Conservation (phyloP, 2,797 vertebrate genomes). For the Coregonus suidteri region DNA sequence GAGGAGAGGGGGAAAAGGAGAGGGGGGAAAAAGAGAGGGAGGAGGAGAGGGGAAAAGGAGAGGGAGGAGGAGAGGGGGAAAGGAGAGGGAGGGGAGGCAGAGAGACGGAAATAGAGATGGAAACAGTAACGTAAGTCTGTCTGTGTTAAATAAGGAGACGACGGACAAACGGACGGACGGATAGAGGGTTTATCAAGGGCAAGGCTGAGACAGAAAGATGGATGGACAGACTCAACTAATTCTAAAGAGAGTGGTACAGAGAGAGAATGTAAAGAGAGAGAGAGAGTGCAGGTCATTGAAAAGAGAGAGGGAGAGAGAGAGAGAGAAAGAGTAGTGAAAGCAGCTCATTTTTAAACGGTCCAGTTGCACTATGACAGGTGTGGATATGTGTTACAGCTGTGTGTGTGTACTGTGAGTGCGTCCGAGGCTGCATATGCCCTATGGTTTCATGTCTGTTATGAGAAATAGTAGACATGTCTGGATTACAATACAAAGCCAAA, state of each 20-base stretch:
- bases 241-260: no score
- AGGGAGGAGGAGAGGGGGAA: no score
- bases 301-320: no score
- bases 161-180: not conserved
- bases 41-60: no score
- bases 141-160: not conserved
- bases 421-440: not conserved
- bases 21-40: not conserved
- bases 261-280: no score
- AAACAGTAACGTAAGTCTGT: not conserved
- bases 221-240: no score
- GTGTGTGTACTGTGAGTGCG: conserved; percentile 4
- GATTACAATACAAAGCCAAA: no score
- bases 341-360: not conserved
- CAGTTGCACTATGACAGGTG: not conserved
- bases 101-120: not conserved
- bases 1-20: not conserved
- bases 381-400: not conserved
- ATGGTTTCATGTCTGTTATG: no score
- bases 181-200: not conserved
- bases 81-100: not conserved
- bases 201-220: no score
- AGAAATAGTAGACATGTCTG: no score
- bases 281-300: no score
- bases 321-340: not conserved